These are phyloP conservation scores for Chloroceryle aenea DNA, from an alignment of 2,113 vertebrate species.

Conservation along the genomic window DNA sequence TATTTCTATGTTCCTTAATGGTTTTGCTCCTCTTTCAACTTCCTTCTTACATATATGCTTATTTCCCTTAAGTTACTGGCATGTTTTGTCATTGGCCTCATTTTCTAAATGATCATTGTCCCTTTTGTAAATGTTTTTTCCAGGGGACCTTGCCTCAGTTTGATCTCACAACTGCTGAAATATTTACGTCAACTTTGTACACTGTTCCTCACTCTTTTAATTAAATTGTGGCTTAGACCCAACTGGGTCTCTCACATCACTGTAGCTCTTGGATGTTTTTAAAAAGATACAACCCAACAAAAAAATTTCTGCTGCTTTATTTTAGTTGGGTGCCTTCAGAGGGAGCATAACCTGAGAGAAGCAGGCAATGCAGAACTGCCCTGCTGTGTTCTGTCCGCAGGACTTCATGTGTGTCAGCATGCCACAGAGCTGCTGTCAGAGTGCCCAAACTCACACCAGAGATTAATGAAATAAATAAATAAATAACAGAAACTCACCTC, in stretches of 20 bases:
- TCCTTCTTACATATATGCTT: background rate
- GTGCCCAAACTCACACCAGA: accelerated
- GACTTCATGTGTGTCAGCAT: accelerated
- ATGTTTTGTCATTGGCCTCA: background rate
- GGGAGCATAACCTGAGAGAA: too few species aligned
- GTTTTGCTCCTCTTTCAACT: background rate
- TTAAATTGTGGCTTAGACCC: background rate
- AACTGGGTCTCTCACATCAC: background rate
- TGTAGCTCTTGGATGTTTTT: background rate
- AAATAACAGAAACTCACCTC: background rate
- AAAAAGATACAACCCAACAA: background rate
- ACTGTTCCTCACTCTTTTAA: background rate
- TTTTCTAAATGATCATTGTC: background rate
- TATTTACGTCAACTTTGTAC: accelerated
- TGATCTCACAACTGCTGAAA: background rate
- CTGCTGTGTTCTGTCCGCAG: background rate
- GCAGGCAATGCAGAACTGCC: background rate
- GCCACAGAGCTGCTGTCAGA: background rate
- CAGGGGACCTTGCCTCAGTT: background rate
- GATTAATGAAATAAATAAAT: background rate
- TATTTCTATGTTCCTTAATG: too few species aligned
- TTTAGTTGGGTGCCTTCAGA: background rate
- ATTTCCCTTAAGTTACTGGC: background rate
- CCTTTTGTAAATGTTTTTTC: background rate
- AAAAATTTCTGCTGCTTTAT: background rate